These are phyloP conservation scores for Drosophila punjabiensis DNA, from an alignment of 1,140 invertebrate species.

Conservation along the genomic window DNA sequence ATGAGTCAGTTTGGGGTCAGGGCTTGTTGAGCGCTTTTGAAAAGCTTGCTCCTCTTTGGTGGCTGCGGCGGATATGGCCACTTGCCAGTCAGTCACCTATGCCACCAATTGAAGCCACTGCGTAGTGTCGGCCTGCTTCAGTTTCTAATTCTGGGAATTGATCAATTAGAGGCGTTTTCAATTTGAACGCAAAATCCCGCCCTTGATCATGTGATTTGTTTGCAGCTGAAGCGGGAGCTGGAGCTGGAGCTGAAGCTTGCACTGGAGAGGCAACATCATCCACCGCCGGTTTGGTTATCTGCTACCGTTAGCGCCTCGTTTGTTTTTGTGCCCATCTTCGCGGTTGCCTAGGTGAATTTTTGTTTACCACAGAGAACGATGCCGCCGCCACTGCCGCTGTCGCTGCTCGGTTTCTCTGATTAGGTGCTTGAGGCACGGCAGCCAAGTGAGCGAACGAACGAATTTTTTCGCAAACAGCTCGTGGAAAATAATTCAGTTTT, in stretches of 20 bases:
- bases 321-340: conserved; percentile 65
- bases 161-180: conserved; percentile 62
- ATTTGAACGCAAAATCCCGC: conserved; percentile 13
- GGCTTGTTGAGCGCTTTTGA: neutral
- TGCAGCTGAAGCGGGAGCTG: conserved; percentile 10
- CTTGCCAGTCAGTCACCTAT: conserved; percentile 48
- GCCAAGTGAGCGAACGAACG: conserved; percentile 57
- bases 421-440: conserved; percentile 48
- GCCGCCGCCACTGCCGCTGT: neutral
- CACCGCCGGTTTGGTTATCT: neutral
- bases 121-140: conserved; percentile 55
- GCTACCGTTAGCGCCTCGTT: conserved; percentile 24
- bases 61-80: conserved; percentile 66
- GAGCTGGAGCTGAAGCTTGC: conserved; percentile 5
- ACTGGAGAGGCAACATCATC: neutral
- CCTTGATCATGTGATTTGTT: conserved; percentile 62
- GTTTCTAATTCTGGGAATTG: conserved; percentile 81
- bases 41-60: conserved; percentile 19
- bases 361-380: conserved; percentile 70
- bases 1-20: conserved; percentile 51
- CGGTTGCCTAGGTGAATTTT: conserved; percentile 70
- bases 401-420: conserved; percentile 34
- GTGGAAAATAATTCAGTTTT: conserved; percentile 82
- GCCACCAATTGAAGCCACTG: conserved; percentile 36
- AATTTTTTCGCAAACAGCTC: conserved; percentile 51